Percentiles rank a stretch among this genome's conserved stretches.
phyloP scores from a whole-genome alignment of 2,888 invertebrate genomes.

The Pilophorus perplexus region DNA sequence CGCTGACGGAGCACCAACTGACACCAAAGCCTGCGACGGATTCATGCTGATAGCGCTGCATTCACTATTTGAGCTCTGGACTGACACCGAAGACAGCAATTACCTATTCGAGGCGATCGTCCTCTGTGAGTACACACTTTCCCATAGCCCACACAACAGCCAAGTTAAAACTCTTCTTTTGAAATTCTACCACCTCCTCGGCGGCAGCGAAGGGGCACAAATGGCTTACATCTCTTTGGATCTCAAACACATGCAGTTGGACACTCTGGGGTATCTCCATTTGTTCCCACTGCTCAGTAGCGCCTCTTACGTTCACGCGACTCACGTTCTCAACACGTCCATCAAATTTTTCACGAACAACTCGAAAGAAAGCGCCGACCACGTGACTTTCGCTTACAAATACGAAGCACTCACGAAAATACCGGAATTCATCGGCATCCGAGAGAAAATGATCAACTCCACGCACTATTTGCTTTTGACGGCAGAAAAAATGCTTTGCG shows the following conservation, averaged over 20 bases:
- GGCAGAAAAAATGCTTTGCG: conserved; percentile 55
- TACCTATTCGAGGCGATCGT: conserved; percentile 62
- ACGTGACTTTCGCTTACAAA: conserved; percentile 87
- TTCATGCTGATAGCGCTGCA: conserved; percentile 78
- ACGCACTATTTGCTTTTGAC: conserved; percentile 68
- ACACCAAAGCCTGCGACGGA: conserved; percentile 58
- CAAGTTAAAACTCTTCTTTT: conserved; percentile 82
- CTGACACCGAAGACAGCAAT: conserved; percentile 54
- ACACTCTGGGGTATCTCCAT: conserved; percentile 84
- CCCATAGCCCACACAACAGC: conserved; percentile 81
- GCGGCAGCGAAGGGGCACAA: conserved; percentile 71
- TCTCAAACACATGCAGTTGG: conserved; percentile 89
- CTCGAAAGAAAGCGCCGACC: conserved; percentile 89
- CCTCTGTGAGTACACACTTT: conserved; percentile 69
- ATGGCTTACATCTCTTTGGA: conserved; percentile 75
- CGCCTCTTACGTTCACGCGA: conserved; percentile 68
- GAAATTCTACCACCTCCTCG: conserved; percentile 73
- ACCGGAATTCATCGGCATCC: conserved; percentile 82
- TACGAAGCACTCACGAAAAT: conserved; percentile 92
- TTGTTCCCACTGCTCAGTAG: conserved; percentile 70
- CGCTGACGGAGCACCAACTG: conserved; percentile 32
- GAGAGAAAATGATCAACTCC: conserved; percentile 76
- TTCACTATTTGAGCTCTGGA: conserved; percentile 60
- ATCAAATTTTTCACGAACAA: conserved; percentile 83
- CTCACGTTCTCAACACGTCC: conserved; percentile 69